Conservation (phyloP, 2,888 invertebrate species). For the Hoplodrina ambigua region DNA sequence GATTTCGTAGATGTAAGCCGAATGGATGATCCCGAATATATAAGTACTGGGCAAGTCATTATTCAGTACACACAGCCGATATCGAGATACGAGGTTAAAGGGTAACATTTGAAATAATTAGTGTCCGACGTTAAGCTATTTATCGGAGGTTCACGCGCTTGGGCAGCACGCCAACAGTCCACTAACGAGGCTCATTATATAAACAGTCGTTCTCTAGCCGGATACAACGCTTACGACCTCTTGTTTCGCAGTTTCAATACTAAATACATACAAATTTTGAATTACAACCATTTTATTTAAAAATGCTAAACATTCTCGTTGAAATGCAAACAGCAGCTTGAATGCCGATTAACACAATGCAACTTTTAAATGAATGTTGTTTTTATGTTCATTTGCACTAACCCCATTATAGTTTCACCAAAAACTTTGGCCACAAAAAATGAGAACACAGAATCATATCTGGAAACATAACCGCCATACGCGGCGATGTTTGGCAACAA, state of each 20-base stretch:
- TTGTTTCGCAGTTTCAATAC: slow-evolving; percentile 60
- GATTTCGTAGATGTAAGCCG: not conserved
- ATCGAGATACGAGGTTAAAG: slow-evolving; percentile 22
- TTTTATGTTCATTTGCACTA: slow-evolving; percentile 24
- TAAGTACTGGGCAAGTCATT: not conserved
- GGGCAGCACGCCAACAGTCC: slow-evolving; percentile 76
- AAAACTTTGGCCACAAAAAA: slow-evolving; percentile 53
- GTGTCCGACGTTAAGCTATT: slow-evolving; percentile 51
- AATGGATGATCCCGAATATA: not conserved
- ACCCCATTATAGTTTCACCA: slow-evolving; percentile 38
- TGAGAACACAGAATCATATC: slow-evolving; percentile 46
- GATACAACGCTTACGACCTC: slow-evolving; percentile 67
- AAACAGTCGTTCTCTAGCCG: slow-evolving; percentile 70
- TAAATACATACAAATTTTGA: slow-evolving; percentile 37
- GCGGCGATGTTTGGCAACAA: slow-evolving; percentile 50
- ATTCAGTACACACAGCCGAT: slow-evolving; percentile 18
- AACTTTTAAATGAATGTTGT: slow-evolving; percentile 12
- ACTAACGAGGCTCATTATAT: slow-evolving; percentile 80
- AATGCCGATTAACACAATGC: slow-evolving; percentile 3
- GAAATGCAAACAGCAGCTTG: slow-evolving; percentile 36
- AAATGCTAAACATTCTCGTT: slow-evolving; percentile 26
- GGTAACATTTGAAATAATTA: slow-evolving; percentile 40
- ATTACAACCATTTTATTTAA: slow-evolving; percentile 33
- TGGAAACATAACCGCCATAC: slow-evolving; percentile 49
- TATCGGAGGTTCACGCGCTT: slow-evolving; percentile 51